Conservation (phyloP, 2,888 invertebrate genomes). For the Cheilosia soror region DNA sequence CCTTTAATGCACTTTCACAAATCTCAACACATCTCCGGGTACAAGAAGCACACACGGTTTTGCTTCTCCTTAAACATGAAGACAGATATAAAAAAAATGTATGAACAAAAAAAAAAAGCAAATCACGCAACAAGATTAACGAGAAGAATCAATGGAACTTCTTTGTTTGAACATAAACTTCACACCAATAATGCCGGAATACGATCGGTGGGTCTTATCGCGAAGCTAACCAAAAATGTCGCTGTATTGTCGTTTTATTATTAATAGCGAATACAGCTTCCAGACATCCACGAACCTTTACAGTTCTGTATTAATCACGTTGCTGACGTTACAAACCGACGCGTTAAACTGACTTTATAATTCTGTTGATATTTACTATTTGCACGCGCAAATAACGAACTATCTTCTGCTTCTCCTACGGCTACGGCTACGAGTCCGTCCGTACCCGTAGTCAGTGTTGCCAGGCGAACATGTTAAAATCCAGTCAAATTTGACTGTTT, state of each 20-base stretch:
- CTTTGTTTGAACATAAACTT: slow-evolving; percentile 49
- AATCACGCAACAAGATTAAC: slow-evolving; percentile 48
- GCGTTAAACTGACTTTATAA: slow-evolving; percentile 65
- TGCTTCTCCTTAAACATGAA: slow-evolving; percentile 8
- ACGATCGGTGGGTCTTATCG: slow-evolving; percentile 8
- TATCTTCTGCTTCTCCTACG: slow-evolving; percentile 59
- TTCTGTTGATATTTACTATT: slow-evolving; percentile 66
- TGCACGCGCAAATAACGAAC: slow-evolving; percentile 63
- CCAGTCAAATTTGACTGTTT: too few relatives aligned
- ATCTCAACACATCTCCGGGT: slow-evolving; percentile 43
- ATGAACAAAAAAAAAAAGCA: slow-evolving; percentile 2
- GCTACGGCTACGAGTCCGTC: slow-evolving; percentile 28
- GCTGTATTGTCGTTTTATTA: not conserved
- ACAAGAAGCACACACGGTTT: slow-evolving; percentile 24
- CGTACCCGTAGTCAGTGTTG: not conserved
- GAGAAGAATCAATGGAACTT: slow-evolving; percentile 35
- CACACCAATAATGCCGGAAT: slow-evolving; percentile 30
- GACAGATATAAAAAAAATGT: not conserved
- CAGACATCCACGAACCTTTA: not conserved
- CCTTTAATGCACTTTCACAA: slow-evolving; percentile 68
- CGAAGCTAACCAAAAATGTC: not conserved
- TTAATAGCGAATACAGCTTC: not conserved
- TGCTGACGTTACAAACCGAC: slow-evolving; percentile 64
- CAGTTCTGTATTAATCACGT: slow-evolving; percentile 32
- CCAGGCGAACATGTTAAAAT: too few relatives aligned